phyloP scores from a whole-genome alignment of 2,113 vertebrate genomes.

The Lagopus leucura region DNA sequence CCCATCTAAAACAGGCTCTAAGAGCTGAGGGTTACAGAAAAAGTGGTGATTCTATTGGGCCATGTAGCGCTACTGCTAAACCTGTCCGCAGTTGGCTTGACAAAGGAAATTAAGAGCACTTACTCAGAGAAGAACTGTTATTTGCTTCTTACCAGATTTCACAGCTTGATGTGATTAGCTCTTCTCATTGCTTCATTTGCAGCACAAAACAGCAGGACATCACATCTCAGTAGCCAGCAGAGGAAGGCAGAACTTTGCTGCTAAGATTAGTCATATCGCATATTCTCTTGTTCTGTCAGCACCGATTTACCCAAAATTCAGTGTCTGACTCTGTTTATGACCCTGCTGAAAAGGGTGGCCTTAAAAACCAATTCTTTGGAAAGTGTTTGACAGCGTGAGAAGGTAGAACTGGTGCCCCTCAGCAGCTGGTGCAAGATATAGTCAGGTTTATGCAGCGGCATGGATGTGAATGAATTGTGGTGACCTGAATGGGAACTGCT shows the following conservation, averaged over 20 bases:
- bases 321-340: not conserved
- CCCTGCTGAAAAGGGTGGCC: not conserved
- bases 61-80: not conserved
- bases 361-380: not conserved
- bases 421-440: not conserved
- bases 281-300: not conserved
- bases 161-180: not conserved
- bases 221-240: not conserved
- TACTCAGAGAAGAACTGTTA: not conserved
- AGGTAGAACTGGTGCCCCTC: not conserved
- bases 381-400: not conserved
- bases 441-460: not conserved
- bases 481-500: not conserved
- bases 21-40: not conserved
- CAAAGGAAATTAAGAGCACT: not conserved
- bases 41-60: not conserved
- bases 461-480: not conserved
- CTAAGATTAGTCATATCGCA: not conserved
- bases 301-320: not conserved
- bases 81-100: not conserved
- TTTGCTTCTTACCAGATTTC: not conserved
- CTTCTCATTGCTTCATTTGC: not conserved
- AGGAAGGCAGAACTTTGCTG: not conserved
- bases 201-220: not conserved
- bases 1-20: not conserved